Evolutionary conservation across 64 coral and sea anemone genomes (phyloP), one percentile per base, ranked within the genome.

Genomic region (Montipora foliosa): DNA sequence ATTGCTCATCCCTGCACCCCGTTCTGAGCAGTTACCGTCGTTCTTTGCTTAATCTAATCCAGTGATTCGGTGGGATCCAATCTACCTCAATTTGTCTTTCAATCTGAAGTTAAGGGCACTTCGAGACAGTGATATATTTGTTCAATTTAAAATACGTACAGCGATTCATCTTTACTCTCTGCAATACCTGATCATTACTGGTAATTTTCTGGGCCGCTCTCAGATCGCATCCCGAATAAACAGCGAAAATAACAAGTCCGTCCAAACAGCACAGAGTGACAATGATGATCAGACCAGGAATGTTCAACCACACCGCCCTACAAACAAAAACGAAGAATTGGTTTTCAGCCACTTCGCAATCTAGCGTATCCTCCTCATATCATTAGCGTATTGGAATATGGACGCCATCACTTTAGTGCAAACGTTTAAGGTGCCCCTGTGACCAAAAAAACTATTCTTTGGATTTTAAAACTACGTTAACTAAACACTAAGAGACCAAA

Each of bases 101-200:
- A 13, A 68, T 12, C 64, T 14, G 16, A 17, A 68, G 8, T 15
- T 16, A 14, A 11, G 3, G 15, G 14, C 14, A 64, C 61, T 64
- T 64, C 9, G 61, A 14, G 61, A 64, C 8, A 64, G 61, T 12
- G 4, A 3, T 64, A 14, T 12, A 3, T 19, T 64, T 64, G 61
- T 64, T 12, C 15, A 64, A 12, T 3, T 11, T 7, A 4, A 64
- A 64, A 64, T 5, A 3, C 6, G 10, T 7, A 37, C 37, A 37
- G 37, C 37, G 37, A 37, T 37, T 37, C 37, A 2, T 2, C 37
- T 37, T 37, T 37, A 37, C 37, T 37, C 37, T 37, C 53, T 11
- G 53, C 5, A 71, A 78, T 62, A 98, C 96, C 96, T 98, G 96
- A 64, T 98, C 96, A 82, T 98, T 98, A 62, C 93, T 98, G 4